These are phyloP conservation scores for Dasyurus viverrinus DNA, from an alignment of 2,113 vertebrate species.

Conservation along the genomic window DNA sequence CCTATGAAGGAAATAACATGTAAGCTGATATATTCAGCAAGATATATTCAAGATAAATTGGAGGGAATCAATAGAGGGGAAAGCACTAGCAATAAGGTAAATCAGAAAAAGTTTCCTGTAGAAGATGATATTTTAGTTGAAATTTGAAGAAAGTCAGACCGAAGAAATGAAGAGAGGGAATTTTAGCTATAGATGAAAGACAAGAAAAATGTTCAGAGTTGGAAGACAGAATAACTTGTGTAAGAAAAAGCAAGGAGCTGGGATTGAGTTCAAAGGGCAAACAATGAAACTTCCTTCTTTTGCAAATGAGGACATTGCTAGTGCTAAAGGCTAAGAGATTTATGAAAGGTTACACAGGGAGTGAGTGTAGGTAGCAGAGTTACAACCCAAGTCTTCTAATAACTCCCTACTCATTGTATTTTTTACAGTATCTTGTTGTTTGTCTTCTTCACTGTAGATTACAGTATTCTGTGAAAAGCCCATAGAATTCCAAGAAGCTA, in stretches of 20 bases:
- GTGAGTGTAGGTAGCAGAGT: neutral
- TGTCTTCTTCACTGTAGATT: neutral
- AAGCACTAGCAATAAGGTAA: neutral
- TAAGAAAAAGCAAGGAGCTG: neutral
- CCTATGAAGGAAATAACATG: neutral
- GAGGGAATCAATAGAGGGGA: neutral
- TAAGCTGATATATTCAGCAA: neutral
- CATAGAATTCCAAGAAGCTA: neutral
- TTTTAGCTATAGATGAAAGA: neutral
- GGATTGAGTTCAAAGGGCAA: neutral
- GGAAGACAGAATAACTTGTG: neutral
- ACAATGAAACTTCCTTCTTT: neutral
- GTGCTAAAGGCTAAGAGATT: neutral
- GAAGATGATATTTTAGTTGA: neutral
- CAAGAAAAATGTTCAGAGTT: neutral
- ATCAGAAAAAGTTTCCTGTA: neutral
- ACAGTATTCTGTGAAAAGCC: neutral
- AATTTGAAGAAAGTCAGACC: neutral
- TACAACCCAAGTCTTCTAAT: neutral
- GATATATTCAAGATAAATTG: neutral
- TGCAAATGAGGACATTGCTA: neutral
- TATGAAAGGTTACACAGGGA: neutral
- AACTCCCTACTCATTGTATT: neutral
- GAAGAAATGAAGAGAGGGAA: neutral
- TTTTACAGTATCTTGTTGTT: neutral